phyloP scores from a whole-genome alignment of 2,888 invertebrate genomes.

The Temnothorax unifasciatus region DNA sequence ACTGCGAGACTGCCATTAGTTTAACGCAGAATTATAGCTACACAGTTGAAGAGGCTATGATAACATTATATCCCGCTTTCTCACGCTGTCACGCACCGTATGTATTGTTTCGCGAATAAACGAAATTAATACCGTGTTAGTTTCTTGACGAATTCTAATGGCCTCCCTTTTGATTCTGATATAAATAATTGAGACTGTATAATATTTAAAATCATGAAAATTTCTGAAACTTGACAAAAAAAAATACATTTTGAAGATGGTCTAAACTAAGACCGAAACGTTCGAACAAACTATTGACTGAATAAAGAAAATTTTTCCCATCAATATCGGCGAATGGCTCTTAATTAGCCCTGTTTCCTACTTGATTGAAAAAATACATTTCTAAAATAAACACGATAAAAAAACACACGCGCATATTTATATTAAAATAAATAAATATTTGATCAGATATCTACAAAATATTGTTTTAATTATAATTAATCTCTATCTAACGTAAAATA shows the following conservation, averaged over 20 bases:
- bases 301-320: too few relatives aligned
- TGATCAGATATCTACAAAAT: too few relatives aligned
- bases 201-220: neutral
- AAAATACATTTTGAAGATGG: neutral
- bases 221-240: neutral
- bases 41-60: neutral
- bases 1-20: neutral
- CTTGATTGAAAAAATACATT: neutral
- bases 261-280: too few relatives aligned
- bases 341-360: too few relatives aligned
- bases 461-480: neutral
- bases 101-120: neutral
- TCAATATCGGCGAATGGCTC: too few relatives aligned
- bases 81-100: neutral
- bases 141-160: slow-evolving; percentile 59
- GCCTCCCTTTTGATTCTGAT: slow-evolving; percentile 55
- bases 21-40: neutral
- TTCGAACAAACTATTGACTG: too few relatives aligned
- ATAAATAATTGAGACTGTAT: slow-evolving; percentile 54
- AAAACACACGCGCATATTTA: neutral
- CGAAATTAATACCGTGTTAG: slow-evolving; percentile 35
- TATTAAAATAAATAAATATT: slow-evolving; percentile 1
- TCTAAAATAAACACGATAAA: neutral
- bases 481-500: neutral
- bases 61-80: slow-evolving; percentile 10